These are phyloP conservation scores for Hyphantria cunea DNA, from an alignment of 1,140 invertebrate species.

Conservation along the genomic window DNA sequence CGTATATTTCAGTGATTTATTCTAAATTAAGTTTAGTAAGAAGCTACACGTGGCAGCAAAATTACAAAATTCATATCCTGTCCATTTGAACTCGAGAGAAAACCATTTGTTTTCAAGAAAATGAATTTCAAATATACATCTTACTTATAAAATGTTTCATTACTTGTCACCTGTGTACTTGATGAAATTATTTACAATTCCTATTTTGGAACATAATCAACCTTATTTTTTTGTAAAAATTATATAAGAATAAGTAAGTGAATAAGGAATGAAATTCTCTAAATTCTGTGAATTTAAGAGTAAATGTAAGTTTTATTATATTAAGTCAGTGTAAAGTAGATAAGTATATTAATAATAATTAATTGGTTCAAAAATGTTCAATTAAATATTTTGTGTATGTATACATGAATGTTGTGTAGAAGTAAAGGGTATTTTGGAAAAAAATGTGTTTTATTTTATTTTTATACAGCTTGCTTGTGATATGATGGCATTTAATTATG, in stretches of 20 bases:
- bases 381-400: constrained; percentile 33
- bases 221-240: too few species aligned
- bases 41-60: not conserved
- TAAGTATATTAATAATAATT: constrained; percentile 14
- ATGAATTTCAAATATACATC: constrained; percentile 11
- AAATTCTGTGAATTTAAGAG: constrained; percentile 27
- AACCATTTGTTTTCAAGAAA: constrained; percentile 6
- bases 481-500: too few species aligned
- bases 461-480: too few species aligned
- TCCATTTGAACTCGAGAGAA: not conserved
- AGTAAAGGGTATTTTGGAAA: too few species aligned
- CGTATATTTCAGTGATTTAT: constrained; percentile 13
- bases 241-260: not conserved
- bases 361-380: constrained; percentile 29
- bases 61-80: constrained; percentile 4
- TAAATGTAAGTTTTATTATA: constrained; percentile 16
- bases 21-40: constrained; percentile 10
- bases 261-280: constrained; percentile 4
- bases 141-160: too few species aligned
- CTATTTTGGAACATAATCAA: too few species aligned
- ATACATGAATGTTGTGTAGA: constrained; percentile 27
- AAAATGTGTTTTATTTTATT: too few species aligned
- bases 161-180: too few species aligned
- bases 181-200: too few species aligned
- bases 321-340: constrained; percentile 1